Conservation (phyloP, 1,140 invertebrate species). For the Wiebesia pumilae region DNA sequence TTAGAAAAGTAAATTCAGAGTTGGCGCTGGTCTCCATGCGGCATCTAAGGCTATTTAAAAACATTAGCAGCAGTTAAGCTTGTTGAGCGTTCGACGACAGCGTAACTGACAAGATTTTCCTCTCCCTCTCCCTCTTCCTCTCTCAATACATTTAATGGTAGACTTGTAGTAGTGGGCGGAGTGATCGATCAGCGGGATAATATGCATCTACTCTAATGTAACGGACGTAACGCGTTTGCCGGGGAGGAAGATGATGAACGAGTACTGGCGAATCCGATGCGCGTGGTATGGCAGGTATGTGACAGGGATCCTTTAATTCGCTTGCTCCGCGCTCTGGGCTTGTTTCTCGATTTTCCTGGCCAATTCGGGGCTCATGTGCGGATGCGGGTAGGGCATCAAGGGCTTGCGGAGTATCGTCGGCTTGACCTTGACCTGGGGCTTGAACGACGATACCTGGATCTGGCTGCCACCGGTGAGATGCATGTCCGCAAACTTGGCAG, state of each 20-base stretch:
- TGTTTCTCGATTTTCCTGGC: slow-evolving; percentile 73
- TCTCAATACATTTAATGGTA: slow-evolving; percentile 29
- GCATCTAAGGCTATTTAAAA: slow-evolving; percentile 14
- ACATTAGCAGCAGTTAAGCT: background rate
- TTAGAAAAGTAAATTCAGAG: slow-evolving; percentile 68
- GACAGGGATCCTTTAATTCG: slow-evolving; percentile 12
- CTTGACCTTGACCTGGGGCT: slow-evolving; percentile 84
- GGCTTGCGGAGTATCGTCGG: slow-evolving; percentile 84
- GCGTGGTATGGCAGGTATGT: background rate
- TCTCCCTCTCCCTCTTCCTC: background rate
- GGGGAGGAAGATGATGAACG: background rate
- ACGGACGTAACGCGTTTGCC: background rate
- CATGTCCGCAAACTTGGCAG: slow-evolving; percentile 78
- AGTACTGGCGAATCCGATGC: background rate
- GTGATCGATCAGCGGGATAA: slow-evolving; percentile 63
- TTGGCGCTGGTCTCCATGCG: slow-evolving; percentile 43
- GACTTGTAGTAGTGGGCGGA: slow-evolving; percentile 63
- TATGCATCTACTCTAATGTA: background rate
- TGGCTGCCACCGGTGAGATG: slow-evolving; percentile 76
- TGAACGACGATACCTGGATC: slow-evolving; percentile 74
- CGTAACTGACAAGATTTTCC: slow-evolving; percentile 26
- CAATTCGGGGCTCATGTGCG: slow-evolving; percentile 71
- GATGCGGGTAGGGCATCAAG: slow-evolving; percentile 74
- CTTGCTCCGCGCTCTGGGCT: slow-evolving; percentile 68
- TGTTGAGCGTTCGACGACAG: background rate